These are phyloP conservation scores for Harpagifer antarcticus DNA, from an alignment of 2,797 vertebrate genomes.

Conservation along the genomic window DNA sequence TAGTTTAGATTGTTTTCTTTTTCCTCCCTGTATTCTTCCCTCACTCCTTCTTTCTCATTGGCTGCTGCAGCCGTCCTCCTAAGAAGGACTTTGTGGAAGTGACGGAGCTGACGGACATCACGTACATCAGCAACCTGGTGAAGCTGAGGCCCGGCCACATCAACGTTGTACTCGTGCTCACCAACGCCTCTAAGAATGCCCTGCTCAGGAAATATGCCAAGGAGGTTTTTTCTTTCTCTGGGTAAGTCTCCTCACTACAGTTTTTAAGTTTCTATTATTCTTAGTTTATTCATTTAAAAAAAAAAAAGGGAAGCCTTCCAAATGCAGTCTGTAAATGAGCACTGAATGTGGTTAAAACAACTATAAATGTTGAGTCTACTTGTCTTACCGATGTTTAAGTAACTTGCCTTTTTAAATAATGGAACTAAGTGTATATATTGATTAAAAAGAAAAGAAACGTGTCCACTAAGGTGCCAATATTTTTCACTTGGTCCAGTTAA, in stretches of 20 bases:
- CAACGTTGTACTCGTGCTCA: constrained; percentile 94
- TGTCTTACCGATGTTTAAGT: neutral
- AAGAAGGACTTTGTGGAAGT: constrained; percentile 96
- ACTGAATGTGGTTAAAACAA: neutral
- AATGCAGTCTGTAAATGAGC: neutral
- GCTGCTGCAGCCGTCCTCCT: constrained; percentile 83
- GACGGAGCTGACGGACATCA: constrained; percentile 93
- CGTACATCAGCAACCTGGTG: constrained; percentile 94
- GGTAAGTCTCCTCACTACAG: constrained; percentile 79
- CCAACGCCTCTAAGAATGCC: constrained; percentile 88
- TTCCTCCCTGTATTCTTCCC: neutral
- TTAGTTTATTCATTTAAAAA: constrained; percentile 4
- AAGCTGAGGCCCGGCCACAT: constrained; percentile 94
- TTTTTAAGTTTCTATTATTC: neutral
- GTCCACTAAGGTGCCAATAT: no score
- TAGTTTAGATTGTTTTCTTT: neutral
- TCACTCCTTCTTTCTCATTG: neutral
- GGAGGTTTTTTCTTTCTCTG: constrained; percentile 95
- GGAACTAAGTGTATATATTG: neutral
- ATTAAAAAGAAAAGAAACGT: no score
- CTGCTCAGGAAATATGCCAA: constrained; percentile 94
- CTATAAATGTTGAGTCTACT: neutral
- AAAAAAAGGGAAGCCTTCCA: neutral
- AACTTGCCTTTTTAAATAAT: neutral
- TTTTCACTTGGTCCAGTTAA: neutral